Evolutionary conservation across 2,888 invertebrate genomes (phyloP).

Genomic region (Meiosimyza platycephala): DNA sequence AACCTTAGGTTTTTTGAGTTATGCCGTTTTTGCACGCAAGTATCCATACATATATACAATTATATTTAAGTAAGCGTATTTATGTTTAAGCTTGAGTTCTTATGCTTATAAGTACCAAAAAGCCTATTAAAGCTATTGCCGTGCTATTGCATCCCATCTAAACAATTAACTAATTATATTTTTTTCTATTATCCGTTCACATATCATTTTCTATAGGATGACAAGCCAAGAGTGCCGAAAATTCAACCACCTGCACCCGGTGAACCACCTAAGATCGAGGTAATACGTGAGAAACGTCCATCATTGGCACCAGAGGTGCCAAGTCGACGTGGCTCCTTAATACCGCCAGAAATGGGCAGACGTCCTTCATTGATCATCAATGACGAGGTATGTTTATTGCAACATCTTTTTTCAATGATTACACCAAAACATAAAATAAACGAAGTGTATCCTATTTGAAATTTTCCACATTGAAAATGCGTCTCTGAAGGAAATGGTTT

Average conservation of each 20-base stretch:
- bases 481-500: too few relatives aligned
- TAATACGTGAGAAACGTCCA: conserved; percentile 86
- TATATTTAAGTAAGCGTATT: too few relatives aligned
- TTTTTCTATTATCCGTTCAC: neutral
- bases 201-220: conserved; percentile 52
- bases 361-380: conserved; percentile 92
- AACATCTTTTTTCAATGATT: neutral
- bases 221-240: conserved; percentile 72
- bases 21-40: too few relatives aligned
- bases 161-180: too few relatives aligned
- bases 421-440: neutral
- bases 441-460: too few relatives aligned
- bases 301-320: conserved; percentile 77
- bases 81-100: too few relatives aligned
- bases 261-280: conserved; percentile 85
- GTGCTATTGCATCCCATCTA: too few relatives aligned
- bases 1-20: too few relatives aligned
- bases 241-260: conserved; percentile 74
- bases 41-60: too few relatives aligned
- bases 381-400: conserved; percentile 82
- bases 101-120: too few relatives aligned
- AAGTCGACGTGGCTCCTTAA: conserved; percentile 85
- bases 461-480: too few relatives aligned
- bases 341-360: conserved; percentile 89
- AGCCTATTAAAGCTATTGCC: too few relatives aligned